Percentiles rank a stretch among this genome's conserved stretches.
Conservation (phyloP, 2,113 vertebrate species). For the Rhodinocichla rosea region DNA sequence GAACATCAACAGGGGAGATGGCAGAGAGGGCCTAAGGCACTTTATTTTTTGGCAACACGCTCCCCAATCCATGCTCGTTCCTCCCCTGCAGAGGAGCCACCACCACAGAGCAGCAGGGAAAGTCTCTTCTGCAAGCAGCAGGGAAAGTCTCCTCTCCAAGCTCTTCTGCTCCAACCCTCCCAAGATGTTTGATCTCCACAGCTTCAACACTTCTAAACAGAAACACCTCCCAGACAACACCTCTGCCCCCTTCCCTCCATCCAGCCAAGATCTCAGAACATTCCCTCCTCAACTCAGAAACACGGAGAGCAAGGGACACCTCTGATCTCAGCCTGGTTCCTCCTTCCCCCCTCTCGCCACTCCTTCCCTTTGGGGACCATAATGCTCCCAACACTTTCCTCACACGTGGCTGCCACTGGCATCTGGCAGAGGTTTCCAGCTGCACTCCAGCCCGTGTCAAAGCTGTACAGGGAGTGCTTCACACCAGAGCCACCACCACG, state of each 20-base stretch:
- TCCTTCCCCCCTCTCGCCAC: not conserved
- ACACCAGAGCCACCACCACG: fast-evolving
- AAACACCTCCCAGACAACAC: not conserved
- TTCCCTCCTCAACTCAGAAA: not conserved
- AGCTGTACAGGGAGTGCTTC: fast-evolving
- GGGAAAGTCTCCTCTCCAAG: not conserved
- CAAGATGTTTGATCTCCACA: not conserved
- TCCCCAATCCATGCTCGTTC: fast-evolving
- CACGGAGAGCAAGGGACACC: not conserved
- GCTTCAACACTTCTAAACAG: not conserved
- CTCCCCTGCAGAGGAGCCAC: not conserved
- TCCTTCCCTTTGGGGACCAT: fast-evolving
- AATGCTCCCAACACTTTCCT: fast-evolving
- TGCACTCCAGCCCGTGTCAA: fast-evolving
- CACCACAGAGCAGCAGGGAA: fast-evolving
- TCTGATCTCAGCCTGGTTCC: not conserved
- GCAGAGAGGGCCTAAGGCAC: not conserved
- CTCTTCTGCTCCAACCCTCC: not conserved
- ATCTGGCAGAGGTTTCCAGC: not conserved
- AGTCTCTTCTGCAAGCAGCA: not conserved
- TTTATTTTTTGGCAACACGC: not conserved
- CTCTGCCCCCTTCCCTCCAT: not conserved
- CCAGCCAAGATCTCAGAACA: fast-evolving
- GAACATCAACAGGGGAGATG: not conserved
- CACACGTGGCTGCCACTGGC: fast-evolving